These are phyloP conservation scores for Stomatorhinus ivindoensis DNA, from an alignment of 2,113 vertebrate genomes.

Conservation along the genomic window DNA sequence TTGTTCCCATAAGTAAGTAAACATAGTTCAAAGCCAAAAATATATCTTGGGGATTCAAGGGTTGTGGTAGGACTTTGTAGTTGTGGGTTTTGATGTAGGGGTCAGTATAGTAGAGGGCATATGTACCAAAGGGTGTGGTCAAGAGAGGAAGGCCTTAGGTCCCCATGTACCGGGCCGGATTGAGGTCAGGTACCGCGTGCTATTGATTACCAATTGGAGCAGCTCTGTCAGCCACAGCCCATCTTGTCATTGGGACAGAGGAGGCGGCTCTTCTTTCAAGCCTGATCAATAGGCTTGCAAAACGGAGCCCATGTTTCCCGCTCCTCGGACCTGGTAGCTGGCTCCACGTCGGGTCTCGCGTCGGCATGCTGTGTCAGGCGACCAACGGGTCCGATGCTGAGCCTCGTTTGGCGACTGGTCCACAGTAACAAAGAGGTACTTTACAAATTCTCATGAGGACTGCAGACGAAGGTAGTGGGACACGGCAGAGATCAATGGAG, in stretches of 20 bases:
- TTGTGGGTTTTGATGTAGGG: background rate
- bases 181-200: constrained; percentile 31
- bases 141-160: background rate
- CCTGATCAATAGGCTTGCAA: constrained; percentile 53
- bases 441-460: background rate
- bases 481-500: background rate
- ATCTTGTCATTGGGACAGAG: constrained; percentile 49
- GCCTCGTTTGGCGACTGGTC: background rate
- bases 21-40: background rate
- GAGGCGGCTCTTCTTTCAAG: constrained; percentile 60
- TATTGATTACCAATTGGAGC: constrained; percentile 51
- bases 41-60: background rate
- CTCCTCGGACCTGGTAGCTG: constrained; percentile 38
- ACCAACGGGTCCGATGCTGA: background rate
- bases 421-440: background rate
- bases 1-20: background rate
- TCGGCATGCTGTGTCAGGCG: background rate
- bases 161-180: background rate
- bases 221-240: constrained; percentile 46
- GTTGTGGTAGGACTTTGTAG: background rate
- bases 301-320: constrained; percentile 63
- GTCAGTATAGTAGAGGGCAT: background rate
- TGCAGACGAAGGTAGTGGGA: background rate
- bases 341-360: background rate
- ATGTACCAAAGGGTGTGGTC: background rate